Evolutionary conservation across 2,888 invertebrate genomes (phyloP), one percentile per base, ranked within the genome.

Genomic region (Cybosia mesomella): DNA sequence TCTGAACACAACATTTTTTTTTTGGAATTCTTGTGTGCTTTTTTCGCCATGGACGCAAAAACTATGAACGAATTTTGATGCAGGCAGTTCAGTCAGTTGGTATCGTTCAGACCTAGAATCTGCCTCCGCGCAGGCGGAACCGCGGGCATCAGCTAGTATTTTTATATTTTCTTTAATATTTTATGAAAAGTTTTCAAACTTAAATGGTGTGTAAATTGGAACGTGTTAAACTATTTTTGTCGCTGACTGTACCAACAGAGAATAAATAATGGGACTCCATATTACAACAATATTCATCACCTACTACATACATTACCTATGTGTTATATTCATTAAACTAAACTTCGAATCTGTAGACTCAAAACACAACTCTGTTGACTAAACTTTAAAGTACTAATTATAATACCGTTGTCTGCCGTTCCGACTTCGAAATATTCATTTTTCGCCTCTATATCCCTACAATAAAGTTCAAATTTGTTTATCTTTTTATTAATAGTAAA

Each of bases 401-500:
- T 7, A 34, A 65, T 32, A 62, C 15, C 32, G 11, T 53, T 65
- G 18, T 34, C 24, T 49, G 2, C 28, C 8, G 21, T 59, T 18
- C 8, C 8, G 8, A 15, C 22, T 11, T 36, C 9, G 3, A 24
- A 34, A 22, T 36, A 63, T 32, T n/a, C 1, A 54, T 58, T n/a
- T 36, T 61, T 36, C 28, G 55, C 3, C 49, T 13, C 2, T 68
- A 18, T 57, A 10, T 3, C 32, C 15, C 5, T 0, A 1, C 10
- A n/a, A 54, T 36, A 69, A 36, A 53, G 65, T 39, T 58, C 3
- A 58, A 58, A 32, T 49, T 66, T 3, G 28, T 61, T 39, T 53
- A 13, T 39, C 5, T 13, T 10, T 28, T 10, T 10, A 1, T 22
- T 55, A 49, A 55, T 68, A 64, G 79, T 70, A 72, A 72, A 77